Percentiles rank a stretch among this genome's conserved stretches.
Evolutionary conservation across 2,797 vertebrate genomes (phyloP).

Genomic region (Channallabes apus): DNA sequence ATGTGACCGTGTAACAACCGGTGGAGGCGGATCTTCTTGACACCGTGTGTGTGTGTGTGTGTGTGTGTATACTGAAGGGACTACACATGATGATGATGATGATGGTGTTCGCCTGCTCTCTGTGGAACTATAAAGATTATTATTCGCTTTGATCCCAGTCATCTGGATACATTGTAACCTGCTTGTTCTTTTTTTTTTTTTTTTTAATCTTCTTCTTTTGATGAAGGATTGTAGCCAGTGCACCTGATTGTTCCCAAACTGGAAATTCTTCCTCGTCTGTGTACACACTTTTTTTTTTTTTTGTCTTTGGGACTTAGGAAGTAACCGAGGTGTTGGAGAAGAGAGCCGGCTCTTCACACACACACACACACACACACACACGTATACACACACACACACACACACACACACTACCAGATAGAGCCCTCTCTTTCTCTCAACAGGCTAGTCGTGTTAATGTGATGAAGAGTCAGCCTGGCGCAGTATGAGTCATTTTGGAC

Average conservation of each 20-base stretch:
- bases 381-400: too few relatives aligned
- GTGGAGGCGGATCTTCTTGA: conserved; percentile 68
- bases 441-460: too few relatives aligned
- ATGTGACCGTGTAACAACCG: conserved; percentile 62
- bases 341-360: conserved; percentile 1
- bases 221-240: conserved; percentile 35
- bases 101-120: conserved; percentile 65
- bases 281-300: conserved; percentile 46
- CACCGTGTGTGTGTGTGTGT: not conserved
- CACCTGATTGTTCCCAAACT: conserved; percentile 48
- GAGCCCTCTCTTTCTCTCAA: too few relatives aligned
- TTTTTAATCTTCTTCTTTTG: conserved; percentile 40
- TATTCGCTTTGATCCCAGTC: conserved; percentile 47
- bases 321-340: not conserved
- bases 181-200: not conserved
- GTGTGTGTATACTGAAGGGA: conserved; percentile 61
- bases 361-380: too few relatives aligned
- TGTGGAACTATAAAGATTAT: conserved; percentile 72
- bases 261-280: conserved; percentile 62
- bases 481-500: conserved; percentile 47
- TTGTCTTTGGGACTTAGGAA: conserved; percentile 53
- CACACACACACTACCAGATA: too few relatives aligned
- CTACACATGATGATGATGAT: conserved; percentile 25
- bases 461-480: not conserved
- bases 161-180: conserved; percentile 29